Evolutionary conservation across 2,113 vertebrate genomes (phyloP), one percentile per base, ranked within the genome.

Genomic region (Apus apus): DNA sequence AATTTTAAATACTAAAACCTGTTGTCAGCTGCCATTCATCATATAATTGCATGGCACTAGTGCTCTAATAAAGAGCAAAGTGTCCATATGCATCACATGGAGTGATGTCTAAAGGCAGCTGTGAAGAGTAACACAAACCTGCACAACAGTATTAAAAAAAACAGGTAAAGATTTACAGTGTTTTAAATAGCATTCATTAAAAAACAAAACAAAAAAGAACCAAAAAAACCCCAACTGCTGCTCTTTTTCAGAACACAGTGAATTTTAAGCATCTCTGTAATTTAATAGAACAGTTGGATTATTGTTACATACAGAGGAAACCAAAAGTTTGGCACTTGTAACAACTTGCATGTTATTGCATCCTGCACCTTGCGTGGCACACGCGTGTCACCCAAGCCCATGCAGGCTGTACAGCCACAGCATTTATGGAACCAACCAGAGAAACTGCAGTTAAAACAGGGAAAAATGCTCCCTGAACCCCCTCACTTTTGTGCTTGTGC

Each of bases 301-400:
- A 64, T 38, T 77, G 73, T 72, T 87, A 60, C 21, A 72, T 66
- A 95, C 51, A 94, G 50, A 95, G 77, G 87, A 97, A 96, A 48
- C 38, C 87, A 89, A 11, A 85, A 95, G 80, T 97, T 97, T 98
- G 98, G 98, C 98, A 98, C 98, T 97, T 97, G 16, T 43, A 97
- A 65, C 72, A 95, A 65, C 73, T 93, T 89, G 72, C 54, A 73
- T 95, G 77, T 97, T 98, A 98, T 92, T 97, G 97, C 97, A 97
- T 92, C 94, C 82, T 93, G 89, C 88, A 38, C 61, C 87, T 61
- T 3, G 64, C 91, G 45, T 48, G 82, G 97, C 92, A 86, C 85
- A 30, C 36, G 84, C 20, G 15, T 2, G 14, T 70, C 38, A 66
- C 70, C 71, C 94, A 65, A 81, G 62, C 90, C 92, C 21, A 65